These are phyloP conservation scores for Phymorhynchus buccinoides DNA, from an alignment of 1,140 invertebrate species.

Conservation along the genomic window DNA sequence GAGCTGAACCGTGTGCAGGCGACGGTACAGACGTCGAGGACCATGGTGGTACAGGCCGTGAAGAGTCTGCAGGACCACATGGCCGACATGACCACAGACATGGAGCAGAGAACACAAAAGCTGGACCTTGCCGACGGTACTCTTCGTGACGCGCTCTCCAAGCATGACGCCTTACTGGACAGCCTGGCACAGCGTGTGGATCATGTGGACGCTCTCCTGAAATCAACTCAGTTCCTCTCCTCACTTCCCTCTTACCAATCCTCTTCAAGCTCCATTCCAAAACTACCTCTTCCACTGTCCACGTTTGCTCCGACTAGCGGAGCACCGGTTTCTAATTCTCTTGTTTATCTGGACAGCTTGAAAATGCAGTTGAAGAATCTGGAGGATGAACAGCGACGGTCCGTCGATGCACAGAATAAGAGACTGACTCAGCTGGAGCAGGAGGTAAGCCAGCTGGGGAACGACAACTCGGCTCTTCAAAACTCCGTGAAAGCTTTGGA, in stretches of 20 bases:
- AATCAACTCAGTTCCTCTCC: no score
- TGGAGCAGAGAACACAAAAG: neutral
- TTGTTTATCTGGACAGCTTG: neutral
- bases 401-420: neutral
- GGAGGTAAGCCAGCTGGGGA: neutral
- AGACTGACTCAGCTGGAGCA: neutral
- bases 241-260: neutral
- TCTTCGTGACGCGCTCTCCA: neutral
- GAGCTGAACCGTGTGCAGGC: neutral
- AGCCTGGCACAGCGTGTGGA: neutral
- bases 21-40: neutral
- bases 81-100: neutral
- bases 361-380: neutral
- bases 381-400: neutral
- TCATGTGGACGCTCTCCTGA: neutral
- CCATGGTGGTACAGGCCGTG: neutral
- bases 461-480: neutral
- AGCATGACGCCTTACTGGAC: conserved; percentile 17
- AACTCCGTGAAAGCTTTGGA: neutral
- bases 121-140: neutral
- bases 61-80: conserved; percentile 1
- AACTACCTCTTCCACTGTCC: neutral
- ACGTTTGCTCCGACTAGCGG: neutral
- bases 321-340: neutral
- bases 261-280: neutral